phyloP scores from a whole-genome alignment of 2,797 vertebrate species.

The Melanotaenia parkinsoni region DNA sequence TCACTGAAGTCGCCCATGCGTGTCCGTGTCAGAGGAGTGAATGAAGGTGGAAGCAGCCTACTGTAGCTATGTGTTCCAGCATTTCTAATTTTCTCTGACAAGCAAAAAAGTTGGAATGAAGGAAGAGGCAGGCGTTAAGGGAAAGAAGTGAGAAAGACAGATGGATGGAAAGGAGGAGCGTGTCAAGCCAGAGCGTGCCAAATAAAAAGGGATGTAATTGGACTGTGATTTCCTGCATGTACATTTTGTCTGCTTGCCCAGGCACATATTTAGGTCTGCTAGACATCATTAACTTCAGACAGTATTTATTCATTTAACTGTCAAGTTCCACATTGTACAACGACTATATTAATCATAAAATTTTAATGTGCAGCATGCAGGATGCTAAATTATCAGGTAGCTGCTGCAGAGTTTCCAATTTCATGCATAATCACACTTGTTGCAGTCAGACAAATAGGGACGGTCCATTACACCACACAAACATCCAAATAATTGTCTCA shows the following conservation, averaged over 20 bases:
- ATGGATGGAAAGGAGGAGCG: slow-evolving; percentile 54
- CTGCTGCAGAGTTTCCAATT: slow-evolving; percentile 63
- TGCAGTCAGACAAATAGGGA: slow-evolving; percentile 34
- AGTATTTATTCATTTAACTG: slow-evolving; percentile 55
- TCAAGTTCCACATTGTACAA: slow-evolving; percentile 32
- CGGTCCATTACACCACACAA: slow-evolving; percentile 17
- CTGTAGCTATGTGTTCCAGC: slow-evolving; percentile 76
- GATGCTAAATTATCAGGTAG: slow-evolving; percentile 49
- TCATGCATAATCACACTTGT: slow-evolving; percentile 71
- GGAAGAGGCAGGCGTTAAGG: slow-evolving; percentile 64
- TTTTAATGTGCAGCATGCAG: slow-evolving; percentile 19
- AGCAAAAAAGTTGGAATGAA: slow-evolving; percentile 62
- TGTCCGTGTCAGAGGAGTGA: slow-evolving; percentile 65
- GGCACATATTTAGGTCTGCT: slow-evolving; percentile 39
- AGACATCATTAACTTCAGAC: slow-evolving; percentile 62
- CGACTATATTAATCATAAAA: slow-evolving; percentile 52
- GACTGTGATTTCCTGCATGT: slow-evolving; percentile 53
- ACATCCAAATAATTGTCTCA: slow-evolving; percentile 35
- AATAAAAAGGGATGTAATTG: slow-evolving; percentile 57
- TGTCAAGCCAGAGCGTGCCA: slow-evolving; percentile 46
- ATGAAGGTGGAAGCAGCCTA: slow-evolving; percentile 70
- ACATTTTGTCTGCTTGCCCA: slow-evolving; percentile 34
- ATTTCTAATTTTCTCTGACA: slow-evolving; percentile 70
- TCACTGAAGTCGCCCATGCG: slow-evolving; percentile 33
- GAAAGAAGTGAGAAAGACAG: slow-evolving; percentile 72